Percentiles rank a stretch among this genome's conserved stretches.
Conservation (phyloP, 2,888 invertebrate species). For the Buathra laborator region DNA sequence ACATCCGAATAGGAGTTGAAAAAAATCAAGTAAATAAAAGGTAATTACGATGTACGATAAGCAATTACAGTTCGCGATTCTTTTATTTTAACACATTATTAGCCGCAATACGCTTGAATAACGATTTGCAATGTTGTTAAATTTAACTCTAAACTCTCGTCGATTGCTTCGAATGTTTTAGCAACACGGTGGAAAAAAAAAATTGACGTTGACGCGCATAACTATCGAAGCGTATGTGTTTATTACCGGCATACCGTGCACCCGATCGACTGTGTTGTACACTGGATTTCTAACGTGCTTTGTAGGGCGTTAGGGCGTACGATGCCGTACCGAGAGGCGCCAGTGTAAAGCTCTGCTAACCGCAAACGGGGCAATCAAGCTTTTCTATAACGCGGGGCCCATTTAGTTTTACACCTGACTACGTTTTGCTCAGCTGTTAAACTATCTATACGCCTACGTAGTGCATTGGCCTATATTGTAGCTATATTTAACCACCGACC, state of each 20-base stretch:
- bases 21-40: neutral
- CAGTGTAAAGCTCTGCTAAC: neutral
- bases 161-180: too few species aligned
- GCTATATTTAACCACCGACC: neutral
- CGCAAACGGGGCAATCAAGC: neutral
- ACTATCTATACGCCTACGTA: constrained; percentile 4
- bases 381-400: neutral
- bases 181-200: neutral
- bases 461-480: constrained; percentile 1
- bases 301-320: neutral
- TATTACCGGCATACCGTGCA: neutral
- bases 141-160: too few species aligned
- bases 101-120: too few species aligned
- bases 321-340: neutral
- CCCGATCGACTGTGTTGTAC: neutral
- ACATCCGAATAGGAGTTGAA: neutral
- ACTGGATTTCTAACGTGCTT: neutral
- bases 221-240: neutral
- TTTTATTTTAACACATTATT: too few species aligned
- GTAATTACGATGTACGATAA: too few species aligned
- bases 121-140: too few species aligned
- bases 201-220: neutral
- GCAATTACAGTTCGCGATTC: too few species aligned
- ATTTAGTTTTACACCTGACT: neutral
- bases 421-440: neutral